These are phyloP conservation scores for Sorex araneus DNA, from an alignment of 2,113 vertebrate genomes.

Conservation along the genomic window DNA sequence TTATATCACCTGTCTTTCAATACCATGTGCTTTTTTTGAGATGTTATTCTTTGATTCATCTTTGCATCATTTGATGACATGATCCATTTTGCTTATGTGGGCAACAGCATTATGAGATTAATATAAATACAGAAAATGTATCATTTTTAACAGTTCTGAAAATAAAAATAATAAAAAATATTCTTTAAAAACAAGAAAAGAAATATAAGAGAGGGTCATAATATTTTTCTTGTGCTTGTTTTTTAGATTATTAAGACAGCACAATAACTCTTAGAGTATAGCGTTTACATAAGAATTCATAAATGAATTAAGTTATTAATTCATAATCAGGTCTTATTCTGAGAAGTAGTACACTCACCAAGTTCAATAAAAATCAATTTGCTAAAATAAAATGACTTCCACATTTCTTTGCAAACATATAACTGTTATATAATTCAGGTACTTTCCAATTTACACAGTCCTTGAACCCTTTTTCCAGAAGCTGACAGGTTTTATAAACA, in stretches of 20 bases:
- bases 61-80: neutral
- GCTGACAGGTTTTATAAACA: slow-evolving; percentile 73
- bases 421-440: slow-evolving; percentile 49
- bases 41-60: neutral
- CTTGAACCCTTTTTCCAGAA: slow-evolving; percentile 63
- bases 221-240: neutral
- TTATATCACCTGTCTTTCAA: neutral
- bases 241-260: neutral
- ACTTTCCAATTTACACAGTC: neutral
- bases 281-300: neutral
- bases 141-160: neutral
- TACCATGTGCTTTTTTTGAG: neutral
- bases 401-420: neutral
- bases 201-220: neutral
- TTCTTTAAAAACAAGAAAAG: neutral
- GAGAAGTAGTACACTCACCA: slow-evolving; percentile 16
- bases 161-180: neutral
- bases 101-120: neutral
- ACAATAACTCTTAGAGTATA: neutral
- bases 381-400: slow-evolving; percentile 32
- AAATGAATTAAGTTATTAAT: slow-evolving; percentile 37
- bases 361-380: slow-evolving; percentile 39
- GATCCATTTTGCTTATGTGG: neutral
- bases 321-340: slow-evolving; percentile 35
- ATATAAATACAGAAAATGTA: neutral